Percentiles rank a stretch among this genome's conserved stretches.
Evolutionary conservation across 2,113 vertebrate species (phyloP).

Genomic region (Phalacrocorax brasilianus): DNA sequence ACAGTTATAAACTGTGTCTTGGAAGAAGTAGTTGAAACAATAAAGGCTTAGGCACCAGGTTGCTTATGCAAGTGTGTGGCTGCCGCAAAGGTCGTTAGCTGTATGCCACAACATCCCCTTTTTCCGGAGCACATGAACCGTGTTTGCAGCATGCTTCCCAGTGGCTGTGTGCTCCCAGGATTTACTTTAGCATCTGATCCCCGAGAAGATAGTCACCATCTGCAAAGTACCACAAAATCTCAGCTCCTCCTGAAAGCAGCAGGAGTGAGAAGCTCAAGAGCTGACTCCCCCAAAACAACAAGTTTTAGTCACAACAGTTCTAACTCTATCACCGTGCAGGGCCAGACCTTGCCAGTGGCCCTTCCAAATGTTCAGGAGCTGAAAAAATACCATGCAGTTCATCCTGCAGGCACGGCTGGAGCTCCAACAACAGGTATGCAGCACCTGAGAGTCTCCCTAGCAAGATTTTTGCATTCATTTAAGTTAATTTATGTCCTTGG

Average conservation of each 20-base stretch:
- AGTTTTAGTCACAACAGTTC: no score
- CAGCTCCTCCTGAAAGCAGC: neutral
- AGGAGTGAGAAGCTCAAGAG: neutral
- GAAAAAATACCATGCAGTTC: neutral
- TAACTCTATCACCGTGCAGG: no score
- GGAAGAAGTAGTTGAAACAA: neutral
- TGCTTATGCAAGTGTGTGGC: neutral
- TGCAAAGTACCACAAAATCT: neutral
- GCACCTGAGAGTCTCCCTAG: neutral
- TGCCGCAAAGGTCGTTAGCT: neutral
- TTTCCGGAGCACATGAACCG: neutral
- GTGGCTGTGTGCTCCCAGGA: neutral
- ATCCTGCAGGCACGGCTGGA: neutral
- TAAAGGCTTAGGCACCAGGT: neutral
- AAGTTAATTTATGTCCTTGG: neutral
- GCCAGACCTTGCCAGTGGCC: neutral
- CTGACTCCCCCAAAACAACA: no score
- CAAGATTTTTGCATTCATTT: neutral
- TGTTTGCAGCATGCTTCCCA: neutral
- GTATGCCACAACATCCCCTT: neutral
- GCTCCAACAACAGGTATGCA: neutral
- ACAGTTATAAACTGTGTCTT: neutral
- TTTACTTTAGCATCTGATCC: neutral
- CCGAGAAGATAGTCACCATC: neutral
- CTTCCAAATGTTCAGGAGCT: neutral